Evolutionary conservation across 2,888 invertebrate species (phyloP), one percentile per base, ranked within the genome.

Genomic region (Lasioglossum lativentre): DNA sequence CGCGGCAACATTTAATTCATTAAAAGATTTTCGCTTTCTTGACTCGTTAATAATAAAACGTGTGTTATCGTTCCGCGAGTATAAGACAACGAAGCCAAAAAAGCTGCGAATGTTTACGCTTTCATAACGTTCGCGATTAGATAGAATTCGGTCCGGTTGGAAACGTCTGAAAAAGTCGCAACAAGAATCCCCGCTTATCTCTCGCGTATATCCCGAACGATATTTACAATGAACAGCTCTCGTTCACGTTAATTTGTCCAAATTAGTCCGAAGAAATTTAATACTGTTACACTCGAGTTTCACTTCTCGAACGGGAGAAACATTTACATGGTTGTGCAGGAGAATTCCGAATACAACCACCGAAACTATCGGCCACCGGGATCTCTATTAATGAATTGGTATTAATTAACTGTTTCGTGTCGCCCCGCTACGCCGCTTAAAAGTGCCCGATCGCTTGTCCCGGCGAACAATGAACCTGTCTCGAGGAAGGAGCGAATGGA

Each of bases 381-480:
- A 63, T 63, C 59, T 63, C 34, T 34, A 66, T 66, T 66, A 66
- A 66, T 66, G 66, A 66, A 66, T 66, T 34, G 66, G 66, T 34
- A 66, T 66, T 66, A 66, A 66, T 66, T 66, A 66, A 63, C 59
- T 63, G 59, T 63, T 63, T 27, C 59, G 59, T 30, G 6, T 30
- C 59, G 27, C 27, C 27, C 59, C 27, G 23, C 23, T 52, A 27
- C n/a, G 59, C 59, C 59, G 27, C n/a, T 66, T 66, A 66, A 34
- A 66, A 66, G 8, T 34, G 66, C 66, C 34, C 66, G 66, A 66
- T 66, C 66, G 66, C 30, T 34, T 34, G 30, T 30, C 19, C 34
- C 34, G 66, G 66, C 66, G 66, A 66, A 66, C 66, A 66, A 66
- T 66, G 66, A 63, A 63, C 59, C 59, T 63, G 59, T 63, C 59